Evolutionary conservation across 2,113 vertebrate species (phyloP).

Genomic region (Misgurnus mizolepis): DNA sequence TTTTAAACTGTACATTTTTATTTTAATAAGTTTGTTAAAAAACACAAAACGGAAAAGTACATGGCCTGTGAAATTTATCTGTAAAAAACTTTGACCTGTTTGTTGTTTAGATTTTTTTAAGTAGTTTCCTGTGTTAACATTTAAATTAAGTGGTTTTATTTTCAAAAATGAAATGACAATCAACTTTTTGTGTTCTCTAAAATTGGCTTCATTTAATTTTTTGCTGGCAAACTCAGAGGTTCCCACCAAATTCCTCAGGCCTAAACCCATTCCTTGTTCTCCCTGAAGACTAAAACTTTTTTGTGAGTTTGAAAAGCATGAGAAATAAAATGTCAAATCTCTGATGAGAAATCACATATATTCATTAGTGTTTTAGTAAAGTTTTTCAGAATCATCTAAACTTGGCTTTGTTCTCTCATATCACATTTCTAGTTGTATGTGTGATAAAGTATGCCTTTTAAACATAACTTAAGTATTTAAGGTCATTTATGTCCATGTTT

Average conservation of each 20-base stretch:
- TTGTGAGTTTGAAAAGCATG: conserved; percentile 20
- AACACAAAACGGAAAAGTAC: no score
- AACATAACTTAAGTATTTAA: background rate
- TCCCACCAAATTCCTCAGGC: conserved; percentile 66
- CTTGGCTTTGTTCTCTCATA: background rate
- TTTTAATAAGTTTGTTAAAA: no score
- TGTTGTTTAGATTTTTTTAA: no score
- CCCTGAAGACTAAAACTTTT: conserved; percentile 37
- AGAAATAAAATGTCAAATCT: conserved; percentile 16
- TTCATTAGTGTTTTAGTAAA: background rate
- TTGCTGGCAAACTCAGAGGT: conserved; percentile 61
- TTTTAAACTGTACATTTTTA: no score
- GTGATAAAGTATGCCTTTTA: conserved; percentile 3
- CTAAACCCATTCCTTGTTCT: conserved; percentile 49
- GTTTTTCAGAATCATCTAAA: background rate
- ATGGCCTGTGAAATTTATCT: no score
- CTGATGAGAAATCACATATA: background rate
- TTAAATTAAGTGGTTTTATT: background rate
- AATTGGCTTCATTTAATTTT: conserved; percentile 63
- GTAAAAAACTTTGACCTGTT: no score
- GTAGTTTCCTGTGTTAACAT: background rate
- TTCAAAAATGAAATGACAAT: background rate
- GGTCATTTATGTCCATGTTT: conserved; percentile 5
- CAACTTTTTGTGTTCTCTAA: conserved; percentile 52
- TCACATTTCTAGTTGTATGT: background rate